Evolutionary conservation across 2,113 vertebrate species (phyloP).

Genomic region (Phoxinus phoxinus): DNA sequence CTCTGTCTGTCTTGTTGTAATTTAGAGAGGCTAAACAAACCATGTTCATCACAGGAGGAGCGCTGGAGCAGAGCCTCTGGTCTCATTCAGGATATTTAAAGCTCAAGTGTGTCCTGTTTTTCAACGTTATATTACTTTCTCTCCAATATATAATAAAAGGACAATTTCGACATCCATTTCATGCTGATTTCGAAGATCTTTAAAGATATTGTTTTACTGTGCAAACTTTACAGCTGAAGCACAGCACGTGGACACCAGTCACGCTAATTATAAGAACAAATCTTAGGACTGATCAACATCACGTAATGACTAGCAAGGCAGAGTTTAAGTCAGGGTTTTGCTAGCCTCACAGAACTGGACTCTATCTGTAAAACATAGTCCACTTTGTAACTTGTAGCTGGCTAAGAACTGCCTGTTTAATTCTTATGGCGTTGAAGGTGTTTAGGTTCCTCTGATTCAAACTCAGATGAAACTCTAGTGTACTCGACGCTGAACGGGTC

Average conservation of each 20-base stretch:
- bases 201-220: background rate
- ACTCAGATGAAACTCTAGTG: background rate
- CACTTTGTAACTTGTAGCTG: background rate
- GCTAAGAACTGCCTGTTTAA: background rate
- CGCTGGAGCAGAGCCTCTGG: background rate
- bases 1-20: conserved; percentile 19
- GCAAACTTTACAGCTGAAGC: background rate
- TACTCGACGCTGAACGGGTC: conserved; percentile 13
- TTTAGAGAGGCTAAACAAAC: conserved; percentile 22
- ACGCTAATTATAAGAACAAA: background rate
- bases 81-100: conserved; percentile 1
- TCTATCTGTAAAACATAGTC: background rate
- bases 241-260: background rate
- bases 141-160: background rate
- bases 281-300: background rate
- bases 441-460: background rate
- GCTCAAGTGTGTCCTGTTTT: background rate
- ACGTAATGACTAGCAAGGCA: background rate
- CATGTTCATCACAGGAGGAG: background rate
- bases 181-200: background rate
- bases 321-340: background rate
- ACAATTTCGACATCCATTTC: background rate
- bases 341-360: background rate
- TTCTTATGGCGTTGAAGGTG: background rate
- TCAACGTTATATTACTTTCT: background rate